phyloP scores from a whole-genome alignment of 2,888 invertebrate genomes.

The Drosophila ezoana region DNA sequence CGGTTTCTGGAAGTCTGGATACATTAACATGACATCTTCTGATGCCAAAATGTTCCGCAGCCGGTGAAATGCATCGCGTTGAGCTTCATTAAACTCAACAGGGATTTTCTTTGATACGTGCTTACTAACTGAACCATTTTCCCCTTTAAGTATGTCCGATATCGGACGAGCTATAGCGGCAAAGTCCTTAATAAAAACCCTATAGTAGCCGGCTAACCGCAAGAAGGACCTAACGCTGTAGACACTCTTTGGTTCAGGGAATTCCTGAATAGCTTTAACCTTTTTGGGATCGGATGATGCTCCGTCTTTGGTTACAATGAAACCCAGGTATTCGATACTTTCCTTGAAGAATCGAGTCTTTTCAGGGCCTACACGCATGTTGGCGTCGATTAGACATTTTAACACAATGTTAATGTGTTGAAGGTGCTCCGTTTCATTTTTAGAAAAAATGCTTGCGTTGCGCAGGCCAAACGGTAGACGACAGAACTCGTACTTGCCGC shows the following conservation, averaged over 20 bases:
- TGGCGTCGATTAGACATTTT: neutral
- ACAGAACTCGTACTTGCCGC: conserved; percentile 79
- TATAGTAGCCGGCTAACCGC: conserved; percentile 4
- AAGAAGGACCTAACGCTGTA: conserved; percentile 4
- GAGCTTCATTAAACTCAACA: neutral
- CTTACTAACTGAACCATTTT: neutral
- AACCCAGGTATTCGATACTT: too few species aligned
- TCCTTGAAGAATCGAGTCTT: neutral
- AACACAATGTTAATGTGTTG: neutral
- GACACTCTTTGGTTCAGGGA: neutral
- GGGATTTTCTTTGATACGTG: conserved; percentile 4
- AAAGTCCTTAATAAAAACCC: conserved; percentile 15
- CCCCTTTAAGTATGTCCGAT: conserved; percentile 7
- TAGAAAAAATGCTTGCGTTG: conserved; percentile 76
- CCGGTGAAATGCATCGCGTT: conserved; percentile 2
- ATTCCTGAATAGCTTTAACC: too few species aligned
- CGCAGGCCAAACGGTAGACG: conserved; percentile 83
- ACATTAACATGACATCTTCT: conserved; percentile 79
- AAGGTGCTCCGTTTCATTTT: neutral
- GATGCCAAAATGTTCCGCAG: conserved; percentile 8
- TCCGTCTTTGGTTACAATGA: too few species aligned
- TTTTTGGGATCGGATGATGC: too few species aligned
- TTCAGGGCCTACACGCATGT: neutral
- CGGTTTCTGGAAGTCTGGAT: conserved; percentile 68
- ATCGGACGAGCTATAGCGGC: conserved; percentile 7